Base-by-base conservation (phyloP, 2,113 vertebrate genomes). In the Fulmarus glacialis region DNA sequence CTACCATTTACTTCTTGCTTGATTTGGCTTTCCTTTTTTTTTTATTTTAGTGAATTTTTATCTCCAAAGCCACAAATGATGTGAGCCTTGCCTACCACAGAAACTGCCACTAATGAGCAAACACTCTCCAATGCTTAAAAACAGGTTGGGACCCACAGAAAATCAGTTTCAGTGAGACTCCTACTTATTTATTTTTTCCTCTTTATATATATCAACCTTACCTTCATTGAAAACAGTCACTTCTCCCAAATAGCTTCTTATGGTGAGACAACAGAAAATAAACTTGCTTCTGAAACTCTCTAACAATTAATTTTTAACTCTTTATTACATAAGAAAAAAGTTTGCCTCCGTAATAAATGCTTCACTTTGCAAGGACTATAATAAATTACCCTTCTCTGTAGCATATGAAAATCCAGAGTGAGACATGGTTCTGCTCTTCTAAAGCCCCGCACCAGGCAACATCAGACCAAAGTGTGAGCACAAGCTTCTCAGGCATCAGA, bases 221-320 rank as follows among this genome's bases (percentile, higher is more conserved):
- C 17, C 66, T 70, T 38, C 30, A 75, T 5, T 52, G 58, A 56
- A 23, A 71, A 60, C 30, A 78, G 15, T 6, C 13, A 12, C 45
- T 82, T 68, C 24, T 56, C 43, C 42, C 70, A 68, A 73, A 78
- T 1, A 94, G 84, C 59, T 93, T 97, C 58, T 93, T 92, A 75
- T 8, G 18, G 40, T 64, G 82, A 86, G 94, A 96, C 86, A 93
- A 95, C 1, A 96, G 52, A 95, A 91, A 87, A 97, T 34, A 94
- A 86, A 96, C 92, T 43, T 9, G n/a, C 64, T 96, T 94, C 88
- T 82, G 55, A 96, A 91, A 89, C 42, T 32, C 59, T 50, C 71
- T 6, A 52, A 38, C 8, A 42, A 66, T 43, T 55, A 11, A 13
- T 90, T 78, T 73, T 83, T 71, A 34, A 50, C 16, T 53, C 52